Conservation (phyloP, 1,140 invertebrate genomes). For the Drosophila repletoides region DNA sequence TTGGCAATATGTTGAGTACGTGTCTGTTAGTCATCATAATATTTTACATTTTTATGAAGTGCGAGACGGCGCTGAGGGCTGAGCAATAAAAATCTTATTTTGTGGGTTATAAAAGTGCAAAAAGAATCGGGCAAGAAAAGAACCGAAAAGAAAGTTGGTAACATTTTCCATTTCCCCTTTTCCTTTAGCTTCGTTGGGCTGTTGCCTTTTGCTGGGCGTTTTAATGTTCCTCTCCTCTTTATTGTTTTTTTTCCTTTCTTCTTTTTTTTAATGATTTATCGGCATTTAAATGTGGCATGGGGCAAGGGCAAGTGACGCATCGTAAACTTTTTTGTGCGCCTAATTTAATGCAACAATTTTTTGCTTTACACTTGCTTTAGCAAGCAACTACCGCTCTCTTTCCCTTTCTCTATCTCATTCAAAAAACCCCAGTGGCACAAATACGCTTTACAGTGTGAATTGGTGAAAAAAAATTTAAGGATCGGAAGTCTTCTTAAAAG, state of each 20-base stretch:
- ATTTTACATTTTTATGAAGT: conserved; percentile 81
- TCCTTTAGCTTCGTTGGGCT: neutral
- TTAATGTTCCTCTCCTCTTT: conserved; percentile 36
- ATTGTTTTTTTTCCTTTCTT: conserved; percentile 37
- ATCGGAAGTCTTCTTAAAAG: too few species aligned
- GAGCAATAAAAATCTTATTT: conserved; percentile 78
- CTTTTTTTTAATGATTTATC: conserved; percentile 77
- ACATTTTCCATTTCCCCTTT: conserved; percentile 52
- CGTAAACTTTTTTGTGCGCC: conserved; percentile 69
- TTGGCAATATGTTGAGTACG: conserved; percentile 57
- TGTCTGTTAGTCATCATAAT: conserved; percentile 72
- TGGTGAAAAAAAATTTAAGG: too few species aligned
- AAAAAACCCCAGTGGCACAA: too few species aligned
- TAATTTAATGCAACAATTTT: conserved; percentile 80
- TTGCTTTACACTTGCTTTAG: conserved; percentile 48
- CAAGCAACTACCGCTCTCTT: neutral
- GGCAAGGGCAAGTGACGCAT: conserved; percentile 53
- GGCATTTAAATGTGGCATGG: conserved; percentile 66
- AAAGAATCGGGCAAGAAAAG: conserved; percentile 16
- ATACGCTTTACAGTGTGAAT: too few species aligned
- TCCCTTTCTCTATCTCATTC: neutral
- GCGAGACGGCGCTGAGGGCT: conserved; percentile 55
- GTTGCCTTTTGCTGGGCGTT: conserved; percentile 28
- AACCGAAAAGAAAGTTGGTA: conserved; percentile 23
- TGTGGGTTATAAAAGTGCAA: conserved; percentile 74